Conservation (phyloP, 2,113 vertebrate species). For the Struthidea cinerea region DNA sequence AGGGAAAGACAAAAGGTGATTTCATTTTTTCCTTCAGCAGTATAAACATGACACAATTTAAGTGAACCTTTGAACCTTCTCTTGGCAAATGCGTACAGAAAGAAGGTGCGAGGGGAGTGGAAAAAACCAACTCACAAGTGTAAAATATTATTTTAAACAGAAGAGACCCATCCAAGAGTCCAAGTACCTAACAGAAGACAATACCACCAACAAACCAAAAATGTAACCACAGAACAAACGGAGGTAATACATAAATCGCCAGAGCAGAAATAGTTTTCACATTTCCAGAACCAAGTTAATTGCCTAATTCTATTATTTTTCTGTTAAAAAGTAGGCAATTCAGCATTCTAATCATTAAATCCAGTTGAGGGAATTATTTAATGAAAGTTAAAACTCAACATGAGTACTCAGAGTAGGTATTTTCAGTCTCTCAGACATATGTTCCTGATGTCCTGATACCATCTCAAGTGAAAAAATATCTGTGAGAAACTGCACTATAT, state of each 20-base stretch:
- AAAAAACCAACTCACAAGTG: neutral
- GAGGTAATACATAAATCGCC: neutral
- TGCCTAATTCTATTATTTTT: neutral
- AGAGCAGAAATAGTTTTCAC: neutral
- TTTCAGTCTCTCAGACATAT: constrained; percentile 3
- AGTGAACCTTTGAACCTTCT: neutral
- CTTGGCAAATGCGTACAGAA: neutral
- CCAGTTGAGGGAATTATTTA: neutral
- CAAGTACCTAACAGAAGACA: neutral
- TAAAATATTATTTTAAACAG: neutral
- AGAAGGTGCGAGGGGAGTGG: accelerated
- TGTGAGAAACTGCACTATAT: neutral
- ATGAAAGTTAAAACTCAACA: neutral
- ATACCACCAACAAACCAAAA: neutral
- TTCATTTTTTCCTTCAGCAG: neutral
- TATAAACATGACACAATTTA: neutral
- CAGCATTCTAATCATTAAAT: neutral
- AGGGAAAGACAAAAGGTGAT: neutral
- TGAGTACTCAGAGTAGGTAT: neutral
- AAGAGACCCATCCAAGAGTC: neutral
- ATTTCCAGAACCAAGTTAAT: neutral
- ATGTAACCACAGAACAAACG: neutral
- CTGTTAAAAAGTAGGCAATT: neutral
- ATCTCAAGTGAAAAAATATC: neutral
- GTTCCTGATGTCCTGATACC: neutral